A percentile compares a stretch with the other conserved stretches of the same genome.
phyloP scores from a whole-genome alignment of 2,797 vertebrate species.

The Tokudaia tokunoshimensis region DNA sequence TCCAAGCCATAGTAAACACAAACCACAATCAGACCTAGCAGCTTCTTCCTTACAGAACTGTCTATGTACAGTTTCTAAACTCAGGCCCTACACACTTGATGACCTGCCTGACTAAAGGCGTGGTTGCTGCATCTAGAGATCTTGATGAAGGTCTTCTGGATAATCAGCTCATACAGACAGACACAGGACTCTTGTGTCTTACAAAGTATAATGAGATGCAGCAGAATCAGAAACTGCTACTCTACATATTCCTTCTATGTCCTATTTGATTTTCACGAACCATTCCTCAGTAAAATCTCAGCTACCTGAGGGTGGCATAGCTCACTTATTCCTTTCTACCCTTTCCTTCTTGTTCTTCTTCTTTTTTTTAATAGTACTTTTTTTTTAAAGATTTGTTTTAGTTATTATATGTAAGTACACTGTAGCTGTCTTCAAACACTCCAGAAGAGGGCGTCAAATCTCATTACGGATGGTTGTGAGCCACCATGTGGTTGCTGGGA shows the following conservation, averaged over 20 bases:
- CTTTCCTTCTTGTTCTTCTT: too few relatives aligned
- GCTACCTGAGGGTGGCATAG: neutral
- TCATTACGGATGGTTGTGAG: too few relatives aligned
- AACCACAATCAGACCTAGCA: neutral
- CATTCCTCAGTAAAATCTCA: constrained; percentile 48
- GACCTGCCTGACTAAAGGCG: neutral
- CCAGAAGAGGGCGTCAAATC: too few relatives aligned
- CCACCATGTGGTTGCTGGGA: too few relatives aligned
- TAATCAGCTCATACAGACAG: neutral
- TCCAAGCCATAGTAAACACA: constrained; percentile 23
- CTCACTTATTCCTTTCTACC: too few relatives aligned
- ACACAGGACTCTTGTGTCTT: neutral
- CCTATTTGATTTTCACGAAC: constrained; percentile 65
- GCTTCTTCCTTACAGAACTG: neutral
- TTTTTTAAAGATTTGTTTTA: too few relatives aligned
- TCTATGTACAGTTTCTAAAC: neutral
- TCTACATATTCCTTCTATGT: neutral
- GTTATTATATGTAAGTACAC: too few relatives aligned
- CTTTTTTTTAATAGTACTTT: too few relatives aligned
- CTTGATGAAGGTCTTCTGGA: neutral
- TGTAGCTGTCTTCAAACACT: too few relatives aligned
- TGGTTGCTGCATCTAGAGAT: neutral
- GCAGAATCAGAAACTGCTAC: neutral
- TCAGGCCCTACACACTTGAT: fast-evolving
- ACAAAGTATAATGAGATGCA: neutral